Evolutionary conservation across 2,113 vertebrate species (phyloP).

Genomic region (Oryzias celebensis): DNA sequence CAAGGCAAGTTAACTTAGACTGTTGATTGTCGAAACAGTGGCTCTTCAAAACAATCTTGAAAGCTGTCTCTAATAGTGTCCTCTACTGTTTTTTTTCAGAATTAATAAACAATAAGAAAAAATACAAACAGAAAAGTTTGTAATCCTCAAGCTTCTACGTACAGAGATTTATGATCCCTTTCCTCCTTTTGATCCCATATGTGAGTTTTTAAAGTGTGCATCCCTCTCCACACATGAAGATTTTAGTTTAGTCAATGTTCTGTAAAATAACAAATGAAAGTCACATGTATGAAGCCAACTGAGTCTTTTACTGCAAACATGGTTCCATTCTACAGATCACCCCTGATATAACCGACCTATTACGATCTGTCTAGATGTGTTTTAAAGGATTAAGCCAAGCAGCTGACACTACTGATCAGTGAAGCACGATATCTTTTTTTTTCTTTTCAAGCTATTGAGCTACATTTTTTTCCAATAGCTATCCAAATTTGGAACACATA

Average conservation of each 20-base stretch:
- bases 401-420: slow-evolving; percentile 63
- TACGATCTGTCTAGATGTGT: slow-evolving; percentile 39
- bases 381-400: slow-evolving; percentile 57
- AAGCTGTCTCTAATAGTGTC: neutral
- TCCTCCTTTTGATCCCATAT: no score
- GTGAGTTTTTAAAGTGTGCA: no score
- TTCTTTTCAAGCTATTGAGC: slow-evolving; percentile 14
- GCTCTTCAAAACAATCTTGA: no score
- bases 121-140: no score
- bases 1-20: no score
- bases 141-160: no score
- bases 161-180: no score
- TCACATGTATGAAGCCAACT: slow-evolving; percentile 3
- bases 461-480: neutral
- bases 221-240: no score
- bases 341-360: slow-evolving; percentile 10
- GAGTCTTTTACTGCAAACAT: slow-evolving; percentile 35
- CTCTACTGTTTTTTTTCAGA: neutral
- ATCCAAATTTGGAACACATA: no score
- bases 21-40: no score
- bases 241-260: no score
- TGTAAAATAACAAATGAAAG: neutral
- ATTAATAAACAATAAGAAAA: no score
- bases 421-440: slow-evolving; percentile 68
- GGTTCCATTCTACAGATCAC: slow-evolving; percentile 14